A percentile compares a stretch with the other conserved stretches of the same genome.
Conservation (phyloP, 2,113 vertebrate genomes). For the Psettodes erumei region DNA sequence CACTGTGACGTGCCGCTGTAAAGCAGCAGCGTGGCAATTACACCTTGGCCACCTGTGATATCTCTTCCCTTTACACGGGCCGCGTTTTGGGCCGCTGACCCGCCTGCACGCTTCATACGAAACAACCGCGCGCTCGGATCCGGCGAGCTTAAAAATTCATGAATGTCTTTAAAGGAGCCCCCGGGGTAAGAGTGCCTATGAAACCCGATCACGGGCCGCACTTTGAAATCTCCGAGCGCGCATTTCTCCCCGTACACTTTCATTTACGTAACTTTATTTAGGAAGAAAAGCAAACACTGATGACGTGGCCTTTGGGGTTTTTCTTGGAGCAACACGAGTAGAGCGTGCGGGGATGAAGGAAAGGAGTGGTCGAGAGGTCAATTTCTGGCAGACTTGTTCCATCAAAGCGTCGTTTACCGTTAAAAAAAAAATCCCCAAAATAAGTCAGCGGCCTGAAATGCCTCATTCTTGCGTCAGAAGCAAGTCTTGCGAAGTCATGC, state of each 20-base stretch:
- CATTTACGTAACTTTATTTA: neutral
- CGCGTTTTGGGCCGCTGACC: conserved; percentile 22
- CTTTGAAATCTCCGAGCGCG: neutral
- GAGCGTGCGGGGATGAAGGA: neutral
- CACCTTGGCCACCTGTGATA: conserved; percentile 42
- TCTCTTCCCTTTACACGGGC: too few species aligned
- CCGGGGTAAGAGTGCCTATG: neutral
- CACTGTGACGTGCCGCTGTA: conserved; percentile 39
- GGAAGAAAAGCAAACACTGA: neutral
- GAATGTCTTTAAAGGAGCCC: conserved; percentile 11
- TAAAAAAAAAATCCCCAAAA: too few species aligned
- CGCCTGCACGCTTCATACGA: conserved; percentile 13
- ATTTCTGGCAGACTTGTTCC: neutral
- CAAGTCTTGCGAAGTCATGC: neutral
- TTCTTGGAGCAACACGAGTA: neutral
- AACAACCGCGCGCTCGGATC: conserved; percentile 3
- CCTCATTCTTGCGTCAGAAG: neutral
- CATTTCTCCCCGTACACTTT: neutral
- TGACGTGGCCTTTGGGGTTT: neutral
- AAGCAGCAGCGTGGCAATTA: conserved; percentile 30
- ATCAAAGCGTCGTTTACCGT: too few species aligned
- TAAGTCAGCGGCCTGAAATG: conserved; percentile 7
- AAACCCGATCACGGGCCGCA: neutral
- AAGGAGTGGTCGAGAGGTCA: too few species aligned
- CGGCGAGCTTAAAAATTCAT: conserved; percentile 38